These are phyloP conservation scores for Corythornis cristatus DNA, from an alignment of 2,113 vertebrate species.

Conservation along the genomic window DNA sequence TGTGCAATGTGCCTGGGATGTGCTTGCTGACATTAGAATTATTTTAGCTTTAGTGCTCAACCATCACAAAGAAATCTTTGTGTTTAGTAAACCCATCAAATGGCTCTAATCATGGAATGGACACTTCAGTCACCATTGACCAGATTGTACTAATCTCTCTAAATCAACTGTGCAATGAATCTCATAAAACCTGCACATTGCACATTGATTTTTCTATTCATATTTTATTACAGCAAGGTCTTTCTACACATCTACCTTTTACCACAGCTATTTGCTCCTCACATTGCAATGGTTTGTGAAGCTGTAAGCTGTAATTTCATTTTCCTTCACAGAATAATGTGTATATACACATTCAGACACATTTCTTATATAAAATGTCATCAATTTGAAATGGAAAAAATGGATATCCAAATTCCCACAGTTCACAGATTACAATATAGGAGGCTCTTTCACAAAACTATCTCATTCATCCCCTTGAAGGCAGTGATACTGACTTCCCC, in stretches of 20 bases:
- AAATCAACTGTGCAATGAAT: background rate
- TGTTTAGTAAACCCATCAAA: background rate
- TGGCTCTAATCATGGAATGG: background rate
- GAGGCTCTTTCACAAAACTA: background rate
- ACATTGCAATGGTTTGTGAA: background rate
- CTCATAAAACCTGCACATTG: background rate
- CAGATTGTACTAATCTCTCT: background rate
- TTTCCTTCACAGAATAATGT: background rate
- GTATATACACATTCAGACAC: background rate
- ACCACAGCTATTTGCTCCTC: background rate
- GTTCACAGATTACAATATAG: background rate
- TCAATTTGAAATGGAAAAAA: background rate
- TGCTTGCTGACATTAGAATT: accelerated
- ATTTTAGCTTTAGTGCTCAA: background rate
- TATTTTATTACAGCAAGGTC: background rate
- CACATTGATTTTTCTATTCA: background rate
- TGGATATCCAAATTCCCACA: background rate
- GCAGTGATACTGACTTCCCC: accelerated
- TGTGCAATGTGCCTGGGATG: accelerated
- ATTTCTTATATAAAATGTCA: background rate
- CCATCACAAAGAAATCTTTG: accelerated
- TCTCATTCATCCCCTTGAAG: background rate
- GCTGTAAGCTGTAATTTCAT: background rate
- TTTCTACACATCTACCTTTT: too few species aligned
- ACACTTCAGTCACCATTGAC: background rate